A percentile compares a stretch with the other conserved stretches of the same genome.
Conservation (phyloP, 2,113 vertebrate genomes). For the Corythornis cristatus region DNA sequence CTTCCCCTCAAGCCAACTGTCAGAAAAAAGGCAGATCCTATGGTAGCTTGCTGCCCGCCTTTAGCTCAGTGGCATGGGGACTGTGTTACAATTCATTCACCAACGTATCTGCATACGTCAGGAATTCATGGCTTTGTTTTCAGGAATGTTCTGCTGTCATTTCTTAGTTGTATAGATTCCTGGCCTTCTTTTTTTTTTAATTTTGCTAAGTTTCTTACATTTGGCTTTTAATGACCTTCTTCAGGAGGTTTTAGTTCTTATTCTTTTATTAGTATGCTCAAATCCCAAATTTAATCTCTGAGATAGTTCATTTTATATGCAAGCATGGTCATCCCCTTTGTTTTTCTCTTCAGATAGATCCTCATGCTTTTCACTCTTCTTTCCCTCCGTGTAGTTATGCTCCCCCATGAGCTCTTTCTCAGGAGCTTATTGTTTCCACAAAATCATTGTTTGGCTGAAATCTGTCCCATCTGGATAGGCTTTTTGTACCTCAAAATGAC, state of each 20-base stretch:
- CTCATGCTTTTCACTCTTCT: not conserved
- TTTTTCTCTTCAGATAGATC: constrained; percentile 10
- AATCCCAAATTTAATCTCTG: constrained; percentile 56
- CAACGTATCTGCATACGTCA: not conserved
- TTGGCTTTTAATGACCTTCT: not conserved
- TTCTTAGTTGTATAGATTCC: not conserved
- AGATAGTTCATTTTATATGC: constrained; percentile 25
- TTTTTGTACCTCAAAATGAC: constrained; percentile 7
- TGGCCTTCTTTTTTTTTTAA: not conserved
- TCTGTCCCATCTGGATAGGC: not conserved
- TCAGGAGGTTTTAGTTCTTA: not conserved
- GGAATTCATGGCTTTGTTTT: not conserved
- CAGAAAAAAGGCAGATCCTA: not conserved
- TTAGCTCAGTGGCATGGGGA: not conserved
- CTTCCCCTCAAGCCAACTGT: not conserved
- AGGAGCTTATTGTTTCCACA: constrained; percentile 22
- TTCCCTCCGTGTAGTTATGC: not conserved
- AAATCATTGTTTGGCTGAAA: not conserved
- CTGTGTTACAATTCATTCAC: not conserved
- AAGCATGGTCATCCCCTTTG: not conserved
- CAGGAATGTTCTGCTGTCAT: not conserved
- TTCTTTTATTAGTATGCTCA: constrained; percentile 19
- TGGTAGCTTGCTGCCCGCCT: not conserved
- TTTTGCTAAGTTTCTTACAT: not conserved
- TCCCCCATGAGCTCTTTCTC: not conserved